Evolutionary conservation across 2,888 invertebrate genomes (phyloP).

Genomic region (Cynaeus angustus): DNA sequence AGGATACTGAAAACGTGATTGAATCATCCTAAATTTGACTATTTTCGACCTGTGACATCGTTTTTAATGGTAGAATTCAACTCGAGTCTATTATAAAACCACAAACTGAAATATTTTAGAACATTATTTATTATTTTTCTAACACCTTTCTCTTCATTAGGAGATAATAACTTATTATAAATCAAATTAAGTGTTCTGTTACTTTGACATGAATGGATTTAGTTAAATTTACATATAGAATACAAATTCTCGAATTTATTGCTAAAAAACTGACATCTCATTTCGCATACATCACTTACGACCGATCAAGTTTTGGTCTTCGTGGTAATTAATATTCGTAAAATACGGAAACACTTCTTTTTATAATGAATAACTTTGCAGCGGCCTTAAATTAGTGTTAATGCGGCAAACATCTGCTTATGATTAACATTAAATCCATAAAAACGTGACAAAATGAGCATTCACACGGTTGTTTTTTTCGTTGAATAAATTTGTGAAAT

Average conservation of each 20-base stretch:
- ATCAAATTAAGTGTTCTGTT: slow-evolving; percentile 29
- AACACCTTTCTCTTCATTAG: slow-evolving; percentile 37
- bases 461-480: not conserved
- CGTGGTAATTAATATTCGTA: not conserved
- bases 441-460: slow-evolving; percentile 4
- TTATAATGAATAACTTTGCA: slow-evolving; percentile 4
- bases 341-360: slow-evolving; percentile 1
- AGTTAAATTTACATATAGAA: slow-evolving; percentile 15
- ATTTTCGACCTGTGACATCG: not conserved
- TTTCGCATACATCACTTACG: slow-evolving; percentile 12
- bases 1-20: no score
- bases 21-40: no score
- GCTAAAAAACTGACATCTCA: slow-evolving; percentile 13
- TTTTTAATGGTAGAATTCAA: not conserved
- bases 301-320: slow-evolving; percentile 5
- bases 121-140: slow-evolving; percentile 21
- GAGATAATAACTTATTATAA: slow-evolving; percentile 15
- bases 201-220: slow-evolving; percentile 11
- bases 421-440: slow-evolving; percentile 3
- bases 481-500: slow-evolving; percentile 2
- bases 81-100: slow-evolving; percentile 1
- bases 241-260: slow-evolving; percentile 1
- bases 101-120: not conserved
- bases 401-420: slow-evolving; percentile 2
- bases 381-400: slow-evolving; percentile 9